phyloP scores from a whole-genome alignment of 2,888 invertebrate genomes.

The Thymelicus sylvestris region DNA sequence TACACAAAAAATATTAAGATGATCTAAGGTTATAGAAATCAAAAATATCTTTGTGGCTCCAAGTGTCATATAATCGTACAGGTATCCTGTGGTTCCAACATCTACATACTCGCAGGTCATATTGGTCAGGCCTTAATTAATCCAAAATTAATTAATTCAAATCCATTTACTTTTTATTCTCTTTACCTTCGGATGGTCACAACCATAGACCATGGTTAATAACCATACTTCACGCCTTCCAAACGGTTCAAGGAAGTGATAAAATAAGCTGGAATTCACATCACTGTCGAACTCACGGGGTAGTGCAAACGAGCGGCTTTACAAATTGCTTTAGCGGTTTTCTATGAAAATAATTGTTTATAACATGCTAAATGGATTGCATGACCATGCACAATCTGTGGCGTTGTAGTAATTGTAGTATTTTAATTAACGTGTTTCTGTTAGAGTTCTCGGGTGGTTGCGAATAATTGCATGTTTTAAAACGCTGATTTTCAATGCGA shows the following conservation, averaged over 20 bases:
- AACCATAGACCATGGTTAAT: slow-evolving; percentile 40
- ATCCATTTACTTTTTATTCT: too few species aligned
- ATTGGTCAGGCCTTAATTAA: too few species aligned
- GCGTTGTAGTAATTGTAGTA: background rate
- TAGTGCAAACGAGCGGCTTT: slow-evolving; percentile 52
- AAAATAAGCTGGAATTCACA: slow-evolving; percentile 63
- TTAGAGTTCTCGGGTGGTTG: background rate
- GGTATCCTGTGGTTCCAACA: too few species aligned
- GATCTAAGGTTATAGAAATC: too few species aligned
- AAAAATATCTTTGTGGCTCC: too few species aligned
- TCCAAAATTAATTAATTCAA: too few species aligned
- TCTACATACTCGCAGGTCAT: too few species aligned
- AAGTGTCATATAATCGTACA: too few species aligned
- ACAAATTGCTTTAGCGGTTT: slow-evolving; percentile 34
- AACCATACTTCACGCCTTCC: slow-evolving; percentile 47
- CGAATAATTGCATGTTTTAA: too few species aligned
- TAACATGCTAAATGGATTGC: background rate
- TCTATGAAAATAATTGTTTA: background rate
- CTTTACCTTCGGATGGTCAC: background rate
- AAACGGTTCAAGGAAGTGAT: slow-evolving; percentile 60
- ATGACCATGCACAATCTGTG: background rate
- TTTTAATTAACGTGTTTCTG: background rate
- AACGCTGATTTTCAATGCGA: too few species aligned
- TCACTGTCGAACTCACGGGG: slow-evolving; percentile 52
- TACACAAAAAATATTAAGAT: too few species aligned